Evolutionary conservation across 2,113 vertebrate species (phyloP), one percentile per base, ranked within the genome.

Genomic region (Mirza zaza): DNA sequence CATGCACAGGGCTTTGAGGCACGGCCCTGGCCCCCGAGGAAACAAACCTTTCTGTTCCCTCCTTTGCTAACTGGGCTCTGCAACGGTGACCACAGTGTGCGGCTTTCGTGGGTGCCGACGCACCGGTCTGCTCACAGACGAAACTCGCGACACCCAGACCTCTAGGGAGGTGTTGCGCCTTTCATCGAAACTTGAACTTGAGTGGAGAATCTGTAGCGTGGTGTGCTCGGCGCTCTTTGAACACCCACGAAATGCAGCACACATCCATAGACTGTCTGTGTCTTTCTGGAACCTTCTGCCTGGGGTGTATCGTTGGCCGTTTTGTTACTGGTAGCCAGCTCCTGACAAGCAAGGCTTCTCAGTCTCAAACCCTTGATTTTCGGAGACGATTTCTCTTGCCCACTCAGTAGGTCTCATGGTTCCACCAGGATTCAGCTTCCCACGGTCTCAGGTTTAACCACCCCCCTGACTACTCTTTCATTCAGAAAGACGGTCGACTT

Each of bases 1-100:
- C 2, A 3, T 0, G 8, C 3, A 10, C 1, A 0, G 18, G 27
- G n/a, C 63, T 18, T 5, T 17, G 0, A 7, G 2, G 50, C 2
- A 13, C 3, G 29, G 12, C 0, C 4, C 27, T 11, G 4, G 1
- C 20, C 4, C 13, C 11, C 15, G 4, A 13, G 1, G 36, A 48
- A 52, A 39, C 20, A 5, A 6, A 84, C 7, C n/a, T 25, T 23
- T 45, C 17, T 13, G 36, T 9, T 25, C 2, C 11, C 36, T n/a
- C 36, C 8, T 20, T 3, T 65, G 13, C 9, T 36, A 17, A 23
- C 48, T 5, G 36, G 5, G 5, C 14, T 86, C 68, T 20, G 36
- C 17, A 10, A 0, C 2, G 4, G 15, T 2, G 12, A 15, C 9
- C 8, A 1, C 39, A 3, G 14, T 65, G 21, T 87, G 83, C 27